These are phyloP conservation scores for Stictocephala bisonia DNA, from an alignment of 2,888 invertebrate species.

Conservation along the genomic window DNA sequence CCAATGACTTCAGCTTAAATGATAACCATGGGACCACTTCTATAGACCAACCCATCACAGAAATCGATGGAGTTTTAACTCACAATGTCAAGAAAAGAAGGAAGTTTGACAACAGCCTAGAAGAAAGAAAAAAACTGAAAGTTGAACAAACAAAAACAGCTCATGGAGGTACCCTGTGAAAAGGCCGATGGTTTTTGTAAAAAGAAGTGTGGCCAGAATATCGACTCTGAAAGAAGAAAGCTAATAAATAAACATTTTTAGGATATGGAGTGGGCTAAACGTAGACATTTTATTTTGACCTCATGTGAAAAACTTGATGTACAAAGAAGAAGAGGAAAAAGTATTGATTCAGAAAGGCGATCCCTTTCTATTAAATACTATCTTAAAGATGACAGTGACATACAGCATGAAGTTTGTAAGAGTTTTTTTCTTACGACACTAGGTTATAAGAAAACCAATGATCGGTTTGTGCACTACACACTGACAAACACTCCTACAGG, in stretches of 20 bases:
- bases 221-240: conserved; percentile 12
- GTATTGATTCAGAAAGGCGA: not conserved
- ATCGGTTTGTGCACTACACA: conserved; percentile 18
- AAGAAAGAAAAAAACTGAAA: no score
- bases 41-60: no score
- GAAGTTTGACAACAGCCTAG: no score
- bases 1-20: no score
- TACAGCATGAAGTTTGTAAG: conserved; percentile 45
- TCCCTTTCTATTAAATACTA: no score
- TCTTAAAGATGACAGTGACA: conserved; percentile 6
- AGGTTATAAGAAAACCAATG: conserved; percentile 47
- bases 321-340: conserved; percentile 17
- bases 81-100: no score
- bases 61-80: no score
- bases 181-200: conserved; percentile 10
- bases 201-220: conserved; percentile 4
- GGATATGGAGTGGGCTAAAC: conserved; percentile 4
- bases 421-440: conserved; percentile 44
- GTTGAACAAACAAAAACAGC: no score
- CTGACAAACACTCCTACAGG: conserved; percentile 41
- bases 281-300: conserved; percentile 17
- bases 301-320: conserved; percentile 6
- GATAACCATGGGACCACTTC: no score
- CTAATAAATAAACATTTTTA: conserved; percentile 34
- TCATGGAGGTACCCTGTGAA: no score